phyloP scores from a whole-genome alignment of 2,888 invertebrate genomes.

The Epinotia nisella region DNA sequence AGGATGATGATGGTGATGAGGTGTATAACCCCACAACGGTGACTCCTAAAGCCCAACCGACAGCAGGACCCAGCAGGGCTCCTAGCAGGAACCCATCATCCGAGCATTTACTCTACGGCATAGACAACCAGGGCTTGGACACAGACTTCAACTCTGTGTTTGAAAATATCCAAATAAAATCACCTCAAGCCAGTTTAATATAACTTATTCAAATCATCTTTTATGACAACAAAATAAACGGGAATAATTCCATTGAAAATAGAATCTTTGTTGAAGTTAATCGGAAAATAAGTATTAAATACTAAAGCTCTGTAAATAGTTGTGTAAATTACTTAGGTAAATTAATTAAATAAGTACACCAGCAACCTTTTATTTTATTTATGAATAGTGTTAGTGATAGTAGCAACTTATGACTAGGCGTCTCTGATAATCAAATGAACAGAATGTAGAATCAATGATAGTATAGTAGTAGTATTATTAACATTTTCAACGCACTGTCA shows the following conservation, averaged over 20 bases:
- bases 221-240: background rate
- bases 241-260: background rate
- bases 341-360: conserved; percentile 12
- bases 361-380: conserved; percentile 6
- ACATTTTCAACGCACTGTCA: too few species aligned
- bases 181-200: conserved; percentile 73
- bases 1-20: conserved; percentile 78
- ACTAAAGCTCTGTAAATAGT: conserved; percentile 5
- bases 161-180: conserved; percentile 85
- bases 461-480: background rate
- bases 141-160: conserved; percentile 87
- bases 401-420: background rate
- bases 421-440: background rate
- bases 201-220: conserved; percentile 48
- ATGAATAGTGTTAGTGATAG: background rate
- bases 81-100: conserved; percentile 78
- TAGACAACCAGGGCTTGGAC: conserved; percentile 85
- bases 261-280: background rate
- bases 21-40: conserved; percentile 80
- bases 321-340: conserved; percentile 8
- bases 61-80: conserved; percentile 77
- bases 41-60: conserved; percentile 61
- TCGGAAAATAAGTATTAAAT: background rate
- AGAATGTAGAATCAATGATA: background rate
- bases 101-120: conserved; percentile 80